These are phyloP conservation scores for Tachuris rubrigastra DNA, from an alignment of 2,113 vertebrate species.

Conservation along the genomic window DNA sequence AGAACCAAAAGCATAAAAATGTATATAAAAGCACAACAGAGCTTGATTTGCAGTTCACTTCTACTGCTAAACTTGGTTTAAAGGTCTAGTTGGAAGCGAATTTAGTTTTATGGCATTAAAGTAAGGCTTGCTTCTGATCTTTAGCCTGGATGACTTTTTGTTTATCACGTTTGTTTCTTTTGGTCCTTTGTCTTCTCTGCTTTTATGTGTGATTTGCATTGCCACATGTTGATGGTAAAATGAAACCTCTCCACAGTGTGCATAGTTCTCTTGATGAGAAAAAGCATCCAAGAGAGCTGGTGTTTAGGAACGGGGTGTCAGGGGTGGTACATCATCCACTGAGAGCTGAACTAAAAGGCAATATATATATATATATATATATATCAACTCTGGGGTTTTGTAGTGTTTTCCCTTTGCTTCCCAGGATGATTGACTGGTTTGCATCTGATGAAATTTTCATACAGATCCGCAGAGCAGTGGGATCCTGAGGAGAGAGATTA, in stretches of 20 bases:
- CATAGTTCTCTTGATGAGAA: not conserved
- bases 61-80: not conserved
- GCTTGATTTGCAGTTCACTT: not conserved
- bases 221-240: not conserved
- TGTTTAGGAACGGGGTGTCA: fast-evolving
- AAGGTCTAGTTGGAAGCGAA: not conserved
- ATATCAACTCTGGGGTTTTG: not conserved
- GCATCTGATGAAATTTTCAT: slow-evolving; percentile 31
- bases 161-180: not conserved
- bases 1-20: not conserved
- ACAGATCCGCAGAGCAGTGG: not conserved
- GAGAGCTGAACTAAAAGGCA: not conserved
- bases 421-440: not conserved
- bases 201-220: not conserved
- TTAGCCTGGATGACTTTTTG: not conserved
- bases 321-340: fast-evolving
- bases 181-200: not conserved
- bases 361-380: not conserved
- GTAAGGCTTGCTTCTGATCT: not conserved
- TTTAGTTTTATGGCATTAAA: not conserved
- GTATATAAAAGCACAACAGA: not conserved
- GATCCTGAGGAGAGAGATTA: not conserved
- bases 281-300: not conserved
- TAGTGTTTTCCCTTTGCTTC: not conserved
- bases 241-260: not conserved